These are phyloP conservation scores for Lucinisca nassula DNA, from an alignment of 2,888 invertebrate genomes.

Conservation along the genomic window DNA sequence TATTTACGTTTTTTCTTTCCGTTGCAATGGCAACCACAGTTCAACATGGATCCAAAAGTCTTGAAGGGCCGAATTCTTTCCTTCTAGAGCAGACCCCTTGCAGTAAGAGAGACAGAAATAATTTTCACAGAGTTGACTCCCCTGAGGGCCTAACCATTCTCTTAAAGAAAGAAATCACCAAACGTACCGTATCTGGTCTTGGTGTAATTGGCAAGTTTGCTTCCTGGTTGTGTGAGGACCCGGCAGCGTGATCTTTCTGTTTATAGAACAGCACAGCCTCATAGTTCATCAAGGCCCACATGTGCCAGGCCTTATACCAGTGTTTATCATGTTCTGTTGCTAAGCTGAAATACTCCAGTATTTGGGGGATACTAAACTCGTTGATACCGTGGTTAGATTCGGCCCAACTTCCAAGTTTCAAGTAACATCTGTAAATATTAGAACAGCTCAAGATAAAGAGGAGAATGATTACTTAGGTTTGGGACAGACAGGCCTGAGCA, in stretches of 20 bases:
- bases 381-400: conserved; percentile 95
- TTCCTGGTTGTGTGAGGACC: conserved; percentile 51
- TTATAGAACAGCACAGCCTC: conserved; percentile 94
- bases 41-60: too few species aligned
- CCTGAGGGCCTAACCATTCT: too few species aligned
- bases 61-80: too few species aligned
- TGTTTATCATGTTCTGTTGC: conserved; percentile 95
- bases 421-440: conserved; percentile 92
- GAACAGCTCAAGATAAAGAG: too few species aligned
- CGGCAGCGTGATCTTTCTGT: conserved; percentile 78
- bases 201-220: conserved; percentile 72
- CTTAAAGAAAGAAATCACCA: too few species aligned
- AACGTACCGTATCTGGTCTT: conserved; percentile 77
- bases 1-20: too few species aligned
- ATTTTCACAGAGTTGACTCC: too few species aligned
- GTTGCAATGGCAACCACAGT: too few species aligned
- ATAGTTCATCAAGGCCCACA: conserved; percentile 99
- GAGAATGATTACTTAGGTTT: too few species aligned
- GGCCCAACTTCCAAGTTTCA: conserved; percentile 98
- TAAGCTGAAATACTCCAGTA: conserved; percentile 92
- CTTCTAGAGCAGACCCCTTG: too few species aligned
- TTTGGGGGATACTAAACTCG: conserved; percentile 92
- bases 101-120: too few species aligned
- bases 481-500: too few species aligned
- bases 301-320: conserved; percentile 98